Percentiles rank a stretch among this genome's conserved stretches.
Conservation (phyloP, 2,888 invertebrate genomes). For the Epistrophella euchroma region DNA sequence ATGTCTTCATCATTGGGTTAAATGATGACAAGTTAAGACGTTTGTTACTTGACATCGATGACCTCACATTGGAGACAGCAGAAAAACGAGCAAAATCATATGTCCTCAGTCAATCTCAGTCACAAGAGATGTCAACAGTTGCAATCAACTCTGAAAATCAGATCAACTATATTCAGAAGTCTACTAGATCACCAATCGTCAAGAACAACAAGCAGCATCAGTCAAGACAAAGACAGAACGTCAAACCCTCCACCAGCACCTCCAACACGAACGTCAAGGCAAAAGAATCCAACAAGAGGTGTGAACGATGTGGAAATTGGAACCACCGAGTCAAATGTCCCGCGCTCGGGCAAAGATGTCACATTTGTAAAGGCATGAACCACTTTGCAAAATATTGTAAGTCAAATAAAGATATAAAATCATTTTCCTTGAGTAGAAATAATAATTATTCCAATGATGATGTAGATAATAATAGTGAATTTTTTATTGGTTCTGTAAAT, state of each 20-base stretch:
- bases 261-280: not conserved
- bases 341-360: not conserved
- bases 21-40: slow-evolving; percentile 6
- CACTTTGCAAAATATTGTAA: slow-evolving; percentile 12
- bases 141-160: not conserved
- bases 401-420: not conserved
- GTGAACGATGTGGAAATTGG: slow-evolving; percentile 30
- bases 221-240: not conserved
- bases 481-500: too few species aligned
- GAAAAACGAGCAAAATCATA: not conserved
- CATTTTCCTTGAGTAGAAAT: too few species aligned
- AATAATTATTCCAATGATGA: too few species aligned
- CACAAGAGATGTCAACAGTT: slow-evolving; percentile 24
- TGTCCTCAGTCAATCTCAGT: slow-evolving; percentile 1
- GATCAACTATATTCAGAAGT: slow-evolving; percentile 1
- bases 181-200: not conserved
- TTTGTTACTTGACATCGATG: slow-evolving; percentile 6
- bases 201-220: slow-evolving; percentile 9
- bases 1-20: slow-evolving; percentile 24
- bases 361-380: not conserved
- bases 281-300: slow-evolving; percentile 4
- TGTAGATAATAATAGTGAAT: too few species aligned
- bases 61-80: not conserved
- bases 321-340: slow-evolving; percentile 31
- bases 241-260: not conserved